Conservation (phyloP, 53 echinoderm and acorn worm genomes). For the Paracentrotus lividus region DNA sequence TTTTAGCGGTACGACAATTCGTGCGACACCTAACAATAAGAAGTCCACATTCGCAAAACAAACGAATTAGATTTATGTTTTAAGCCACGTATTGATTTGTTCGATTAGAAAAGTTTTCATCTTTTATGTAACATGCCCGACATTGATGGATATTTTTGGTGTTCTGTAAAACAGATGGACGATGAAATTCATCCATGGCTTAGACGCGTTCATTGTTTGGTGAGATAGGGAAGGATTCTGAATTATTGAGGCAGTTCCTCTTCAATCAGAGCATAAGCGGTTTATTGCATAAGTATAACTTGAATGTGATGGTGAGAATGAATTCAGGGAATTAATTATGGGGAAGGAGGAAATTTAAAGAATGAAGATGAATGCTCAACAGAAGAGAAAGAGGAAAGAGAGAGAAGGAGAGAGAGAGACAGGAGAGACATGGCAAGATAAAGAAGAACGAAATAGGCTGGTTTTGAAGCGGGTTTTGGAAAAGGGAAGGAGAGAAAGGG, state of each 20-base stretch:
- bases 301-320: not conserved
- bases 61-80: no score
- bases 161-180: not conserved
- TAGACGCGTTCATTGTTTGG: slow-evolving; percentile 24
- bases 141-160: not conserved
- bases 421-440: not conserved
- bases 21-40: no score
- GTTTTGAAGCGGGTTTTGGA: not conserved
- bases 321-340: not conserved
- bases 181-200: slow-evolving; percentile 43
- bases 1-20: no score
- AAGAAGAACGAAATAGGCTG: not conserved
- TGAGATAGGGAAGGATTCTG: not conserved
- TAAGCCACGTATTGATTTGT: no score
- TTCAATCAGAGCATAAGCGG: not conserved
- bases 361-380: not conserved
- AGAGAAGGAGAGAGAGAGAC: not conserved
- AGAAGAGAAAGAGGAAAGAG: not conserved
- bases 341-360: no score
- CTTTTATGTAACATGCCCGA: not conserved
- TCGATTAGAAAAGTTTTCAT: no score
- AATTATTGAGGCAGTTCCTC: not conserved
- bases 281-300: not conserved
- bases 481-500: not conserved
- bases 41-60: no score